phyloP scores from a whole-genome alignment of 2,797 vertebrate species.

The Euphonia xanthogaster region DNA sequence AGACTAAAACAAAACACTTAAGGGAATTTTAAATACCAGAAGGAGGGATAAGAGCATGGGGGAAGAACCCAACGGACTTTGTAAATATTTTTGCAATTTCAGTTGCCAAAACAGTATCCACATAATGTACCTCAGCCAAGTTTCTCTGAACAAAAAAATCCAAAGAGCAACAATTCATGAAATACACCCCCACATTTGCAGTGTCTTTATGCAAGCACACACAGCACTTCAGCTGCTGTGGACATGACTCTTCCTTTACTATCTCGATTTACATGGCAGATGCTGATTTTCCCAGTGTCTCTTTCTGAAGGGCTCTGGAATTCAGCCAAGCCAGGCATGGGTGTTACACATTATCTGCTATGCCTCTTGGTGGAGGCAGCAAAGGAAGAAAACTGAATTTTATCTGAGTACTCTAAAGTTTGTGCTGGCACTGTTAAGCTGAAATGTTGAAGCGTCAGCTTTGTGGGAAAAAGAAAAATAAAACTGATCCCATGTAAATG shows the following conservation, averaged over 20 bases:
- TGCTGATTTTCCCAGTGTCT: not conserved
- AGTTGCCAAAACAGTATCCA: constrained; percentile 14
- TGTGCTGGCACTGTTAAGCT: not conserved
- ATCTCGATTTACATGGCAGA: not conserved
- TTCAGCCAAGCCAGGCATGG: not conserved
- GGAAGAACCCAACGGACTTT: not conserved
- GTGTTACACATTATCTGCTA: not conserved
- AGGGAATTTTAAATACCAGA: constrained; percentile 32
- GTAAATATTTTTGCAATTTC: constrained; percentile 10
- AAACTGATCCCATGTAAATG: not conserved
- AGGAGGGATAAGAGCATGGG: not conserved
- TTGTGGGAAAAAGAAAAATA: not conserved
- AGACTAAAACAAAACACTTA: not conserved
- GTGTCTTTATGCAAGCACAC: not conserved
- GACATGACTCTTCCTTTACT: not conserved
- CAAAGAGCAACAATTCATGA: not conserved
- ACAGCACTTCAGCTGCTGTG: not conserved
- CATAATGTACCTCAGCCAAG: not conserved
- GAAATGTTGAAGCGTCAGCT: not conserved
- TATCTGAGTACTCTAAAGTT: not conserved
- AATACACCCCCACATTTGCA: not conserved
- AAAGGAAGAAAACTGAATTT: not conserved
- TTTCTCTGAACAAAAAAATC: not conserved
- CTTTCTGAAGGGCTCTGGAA: constrained; percentile 8
- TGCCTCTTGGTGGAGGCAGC: not conserved